Base-by-base conservation (phyloP, 2,113 vertebrate species). In the Psittacula cyanocephala region DNA sequence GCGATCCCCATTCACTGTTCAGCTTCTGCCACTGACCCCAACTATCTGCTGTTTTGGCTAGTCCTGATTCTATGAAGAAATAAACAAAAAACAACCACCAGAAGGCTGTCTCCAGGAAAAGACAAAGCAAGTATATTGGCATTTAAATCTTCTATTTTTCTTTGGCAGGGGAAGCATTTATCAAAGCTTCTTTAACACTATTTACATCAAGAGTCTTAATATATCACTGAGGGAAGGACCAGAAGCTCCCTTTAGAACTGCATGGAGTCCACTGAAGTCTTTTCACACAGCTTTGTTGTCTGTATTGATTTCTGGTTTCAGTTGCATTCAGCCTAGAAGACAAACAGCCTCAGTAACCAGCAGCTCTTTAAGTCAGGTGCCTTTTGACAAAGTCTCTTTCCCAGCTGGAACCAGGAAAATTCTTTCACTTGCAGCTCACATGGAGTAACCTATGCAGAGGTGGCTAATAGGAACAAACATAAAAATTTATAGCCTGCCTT, bases 241-340 rank as follows among this genome's bases (percentile, higher is more conserved):
- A 87, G 52, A 86, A 50, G 7, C 11, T 87, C 59, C 57, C 67
- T 69, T 46, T 77, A 68, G 67, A 91, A 25, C 49, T 13, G 35
- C 72, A 77, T 11, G 81, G 41, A 72, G 37, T 67, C 15, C 24
- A 69, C 44, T 75, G 47, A 74, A 90, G 49, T 47, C 33, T 78
- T 91, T 71, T 62, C 76, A 70, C 16, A 37, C 11, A 31, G 25
- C 35, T 91, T 93, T 91, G 52, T 80, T 93, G 17, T 79, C 35
- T 74, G 20, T 88, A 88, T 91, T 64, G 83, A 92, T 95, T 95
- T 91, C 68, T 72, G 43, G 18, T 84, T 69, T 71, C 47, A 39
- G 39, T 6, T 75, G 33, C 25, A 25, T 78, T 94, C 39, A 64
- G 47, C 44, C 49, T 68, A 67, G 18, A 91, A 86, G 89, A 95